Base-by-base conservation (phyloP, 2,888 invertebrate species). In the Philopedon plagiatum region DNA sequence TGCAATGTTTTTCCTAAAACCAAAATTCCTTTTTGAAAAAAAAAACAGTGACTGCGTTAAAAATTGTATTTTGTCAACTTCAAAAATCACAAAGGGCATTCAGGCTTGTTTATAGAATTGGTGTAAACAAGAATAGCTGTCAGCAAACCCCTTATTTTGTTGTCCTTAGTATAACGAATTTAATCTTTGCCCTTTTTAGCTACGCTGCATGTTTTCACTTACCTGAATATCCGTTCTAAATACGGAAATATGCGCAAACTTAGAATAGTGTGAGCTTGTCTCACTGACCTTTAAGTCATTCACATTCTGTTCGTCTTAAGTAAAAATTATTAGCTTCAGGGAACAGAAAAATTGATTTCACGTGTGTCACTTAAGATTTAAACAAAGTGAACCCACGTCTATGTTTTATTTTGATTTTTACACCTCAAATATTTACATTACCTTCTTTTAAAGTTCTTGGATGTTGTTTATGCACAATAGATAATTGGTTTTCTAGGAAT, bases 291-390 rank as follows among this genome's bases (percentile, higher is more conserved):
- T 8, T 23, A 5, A 1, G n/a, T 60, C 9, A 26, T 8, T 15
- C 2, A 41, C 23, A 21, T 23, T 39, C 58, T 13, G 7, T 39
- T n/a, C 1, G 11, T 21, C 7, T 4, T 5, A 23, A 13, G 26
- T 60, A 23, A 23, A 39, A 60, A 60, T 1, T 23, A 13, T 63
- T 69, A 19, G 34, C 0, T 7, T n/a, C 2, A 13, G 15, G 5
- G 51, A 60, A 32, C 46, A 63, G 57, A 70, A 15, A 13, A 75
- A 76, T 76, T 73, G 75, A 76, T 76, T 76, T 76, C 73, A 76
- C 73, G 76, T 75, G 66, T 71, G 74, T 75, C 73, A 75, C 73
- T 75, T 23, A 23, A 7, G 18, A 23, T 49, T 21, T n/a, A 49
- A 23, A 49, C 49, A 49, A 49, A 21, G 23, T 5, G 23, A 8